A percentile compares a stretch with the other conserved stretches of the same genome.
phyloP scores from a whole-genome alignment of 2,888 invertebrate genomes.

The Criorhina ranunculi region DNA sequence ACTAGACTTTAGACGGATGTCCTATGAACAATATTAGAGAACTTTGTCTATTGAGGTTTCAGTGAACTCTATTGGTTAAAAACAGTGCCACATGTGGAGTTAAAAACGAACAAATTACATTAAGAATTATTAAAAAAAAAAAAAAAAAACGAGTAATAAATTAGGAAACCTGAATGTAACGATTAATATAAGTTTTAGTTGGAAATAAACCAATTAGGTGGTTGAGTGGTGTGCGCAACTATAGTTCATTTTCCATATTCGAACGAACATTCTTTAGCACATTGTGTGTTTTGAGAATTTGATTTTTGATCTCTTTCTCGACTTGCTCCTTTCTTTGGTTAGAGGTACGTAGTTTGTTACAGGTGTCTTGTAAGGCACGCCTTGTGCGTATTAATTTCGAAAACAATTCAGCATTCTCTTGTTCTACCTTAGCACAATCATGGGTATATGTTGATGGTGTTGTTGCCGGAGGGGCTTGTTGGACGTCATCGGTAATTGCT shows the following conservation, averaged over 20 bases:
- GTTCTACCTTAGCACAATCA: slow-evolving; percentile 85
- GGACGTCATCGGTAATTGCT: slow-evolving; percentile 12
- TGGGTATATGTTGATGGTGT: slow-evolving; percentile 75
- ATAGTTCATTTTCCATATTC: slow-evolving; percentile 87
- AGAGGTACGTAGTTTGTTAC: slow-evolving; percentile 90
- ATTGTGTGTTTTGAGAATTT: slow-evolving; percentile 91
- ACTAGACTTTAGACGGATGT: too few relatives aligned
- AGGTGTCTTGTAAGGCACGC: slow-evolving; percentile 91
- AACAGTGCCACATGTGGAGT: slow-evolving; percentile 8
- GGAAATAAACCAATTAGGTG: slow-evolving; percentile 18
- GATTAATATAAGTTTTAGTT: slow-evolving; percentile 55
- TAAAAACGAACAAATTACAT: slow-evolving; percentile 17
- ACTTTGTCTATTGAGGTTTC: background rate
- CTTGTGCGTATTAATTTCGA: slow-evolving; percentile 89
- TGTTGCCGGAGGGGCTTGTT: slow-evolving; percentile 18
- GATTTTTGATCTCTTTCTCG: slow-evolving; percentile 92
- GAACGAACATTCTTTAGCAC: slow-evolving; percentile 91
- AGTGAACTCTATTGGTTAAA: background rate
- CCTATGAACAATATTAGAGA: too few relatives aligned
- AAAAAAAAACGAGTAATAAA: too few relatives aligned
- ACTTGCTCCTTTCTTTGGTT: slow-evolving; percentile 93
- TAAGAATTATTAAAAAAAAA: slow-evolving; percentile 26
- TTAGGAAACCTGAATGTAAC: slow-evolving; percentile 69
- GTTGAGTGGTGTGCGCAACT: slow-evolving; percentile 45
- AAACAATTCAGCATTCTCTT: slow-evolving; percentile 90